Base-by-base conservation (phyloP, 2,888 invertebrate genomes). In the Polydrusus pterygomalis region DNA sequence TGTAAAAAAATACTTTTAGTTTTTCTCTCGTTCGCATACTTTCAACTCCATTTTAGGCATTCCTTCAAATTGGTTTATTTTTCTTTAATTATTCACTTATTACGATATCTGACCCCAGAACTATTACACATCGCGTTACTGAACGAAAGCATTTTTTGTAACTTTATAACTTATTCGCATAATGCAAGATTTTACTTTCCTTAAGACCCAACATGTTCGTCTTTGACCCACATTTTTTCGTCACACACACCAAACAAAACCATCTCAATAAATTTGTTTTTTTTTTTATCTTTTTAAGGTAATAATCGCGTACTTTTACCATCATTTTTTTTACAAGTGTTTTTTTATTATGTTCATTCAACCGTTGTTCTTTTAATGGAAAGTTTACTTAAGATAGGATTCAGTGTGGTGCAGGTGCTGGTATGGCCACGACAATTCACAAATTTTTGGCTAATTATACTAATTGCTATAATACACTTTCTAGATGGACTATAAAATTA, bases 271-370 rank as follows among this genome's bases (percentile, higher is more conserved):
- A 63, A 51, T 49, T 38, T 63, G n/a, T n/a, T n/a, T 70, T 70
- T 38, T 18, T 25, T 49, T 38, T 49, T 30, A 20, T 70, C 64
- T 64, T 49, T 17, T 51, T 49, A 20, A 47, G 60, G 70, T 40
- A 51, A 43, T 63, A 70, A 70, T 63, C 70, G 17, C 63, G 62
- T 63, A 63, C 70, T 63, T 70, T 70, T 70, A 63, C 70, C 51
- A 38, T 17, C 63, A 51, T 51, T 70, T 69, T n/a, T 63, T 70
- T 70, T 30, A 47, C 17, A 51, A 47, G 9, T 34, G 38, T 47
- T 17, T 30, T 47, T 34, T 72, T 56, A 54, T 45, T 20, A 47
- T 63, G 49, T 40, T 40, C 51, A 63, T 30, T 10, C 60, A 20
- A 64, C n/a, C 62, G 62, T 70, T 20, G n/a, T 49, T 71, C 34